Evolutionary conservation across 2,888 invertebrate genomes (phyloP), one percentile per base, ranked within the genome.

Genomic region (Scaptomyza parva): DNA sequence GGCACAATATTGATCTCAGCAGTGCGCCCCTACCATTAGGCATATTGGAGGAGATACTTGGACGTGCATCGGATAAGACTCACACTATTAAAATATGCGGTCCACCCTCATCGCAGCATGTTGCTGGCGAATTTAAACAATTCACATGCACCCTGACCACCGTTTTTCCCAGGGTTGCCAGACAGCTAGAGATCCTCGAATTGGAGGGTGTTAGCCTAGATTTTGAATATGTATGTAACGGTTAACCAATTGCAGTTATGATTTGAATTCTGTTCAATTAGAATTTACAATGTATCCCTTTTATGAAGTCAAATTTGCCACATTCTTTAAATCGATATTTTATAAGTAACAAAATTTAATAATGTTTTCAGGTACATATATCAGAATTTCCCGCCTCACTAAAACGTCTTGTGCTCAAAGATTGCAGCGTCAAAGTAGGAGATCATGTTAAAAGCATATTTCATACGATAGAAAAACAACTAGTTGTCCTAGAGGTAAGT

Each of bases 371-470:
- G 95, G 93, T 94, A 0, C 92, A 92, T 35, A 92, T 96, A 52
- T 92, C 92, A 5, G 92, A 94, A 74, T 96, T 96, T 86, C 96
- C 96, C 0, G 79, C 89, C 2, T 92, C 93, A 0, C 88, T 96
- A 37, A 93, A 93, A 78, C 93, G 93, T 48, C 87, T 96, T 0
- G 12, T 92, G 94, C 80, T 92, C 8, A 88, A 80, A 44, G 86
- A 88, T 57, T 90, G 91, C 50, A 84, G 88, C 44, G 88, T 91
- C 0, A 86, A 86, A 14, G 85, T 89, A 39, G 83, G 86, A 11
- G 84, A 84, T 44, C 74, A 84, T 30, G 74, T 79, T 0, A 88
- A 88, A n/a, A 88, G 88, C 20, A 88, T 92, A 54, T 92, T 92
- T 59, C 86, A 87, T 18, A 89, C 89, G 28, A 90, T 92, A 40